These are phyloP conservation scores for Nyctibius grandis DNA, from an alignment of 2,797 vertebrate genomes.

Conservation along the genomic window DNA sequence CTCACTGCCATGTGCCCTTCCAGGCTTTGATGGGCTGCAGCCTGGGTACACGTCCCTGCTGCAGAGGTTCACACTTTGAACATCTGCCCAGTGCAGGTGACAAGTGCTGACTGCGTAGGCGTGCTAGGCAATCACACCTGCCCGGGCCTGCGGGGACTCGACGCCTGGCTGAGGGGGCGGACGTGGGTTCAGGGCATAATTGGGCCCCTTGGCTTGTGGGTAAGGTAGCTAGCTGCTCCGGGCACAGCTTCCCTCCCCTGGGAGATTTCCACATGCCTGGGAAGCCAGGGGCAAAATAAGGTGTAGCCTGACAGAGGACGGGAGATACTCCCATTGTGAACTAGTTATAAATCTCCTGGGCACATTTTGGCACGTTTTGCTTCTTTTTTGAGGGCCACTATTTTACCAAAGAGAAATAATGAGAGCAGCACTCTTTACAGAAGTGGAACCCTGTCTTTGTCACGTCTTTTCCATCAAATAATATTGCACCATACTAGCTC, in stretches of 20 bases:
- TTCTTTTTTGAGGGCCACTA: background rate
- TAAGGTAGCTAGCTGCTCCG: background rate
- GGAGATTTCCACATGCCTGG: background rate
- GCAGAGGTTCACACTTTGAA: rapidly evolving
- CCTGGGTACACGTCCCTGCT: background rate
- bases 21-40: background rate
- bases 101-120: background rate
- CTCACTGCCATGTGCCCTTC: background rate
- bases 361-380: background rate
- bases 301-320: background rate
- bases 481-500: background rate
- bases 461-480: background rate
- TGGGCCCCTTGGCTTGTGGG: background rate
- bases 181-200: background rate
- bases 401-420: background rate
- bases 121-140: background rate
- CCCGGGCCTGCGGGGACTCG: background rate
- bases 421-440: background rate
- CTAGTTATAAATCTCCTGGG: background rate
- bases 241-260: background rate
- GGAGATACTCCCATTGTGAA: background rate
- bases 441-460: background rate
- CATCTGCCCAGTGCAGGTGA: background rate
- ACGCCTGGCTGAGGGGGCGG: background rate
- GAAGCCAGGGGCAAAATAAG: background rate